Evolutionary conservation across 1,140 invertebrate genomes (phyloP).

Genomic region (Brachionus koreanus): DNA sequence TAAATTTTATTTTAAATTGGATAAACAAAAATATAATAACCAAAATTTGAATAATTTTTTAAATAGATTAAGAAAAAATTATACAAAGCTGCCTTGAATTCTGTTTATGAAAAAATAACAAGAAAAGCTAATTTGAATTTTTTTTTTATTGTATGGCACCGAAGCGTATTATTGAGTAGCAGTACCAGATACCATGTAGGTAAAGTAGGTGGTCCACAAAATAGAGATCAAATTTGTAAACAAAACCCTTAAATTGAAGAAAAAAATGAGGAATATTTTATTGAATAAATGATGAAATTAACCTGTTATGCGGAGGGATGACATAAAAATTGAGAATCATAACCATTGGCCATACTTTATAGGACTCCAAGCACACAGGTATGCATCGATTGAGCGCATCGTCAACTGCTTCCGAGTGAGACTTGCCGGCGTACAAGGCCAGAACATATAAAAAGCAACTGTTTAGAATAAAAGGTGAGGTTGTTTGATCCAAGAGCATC

Average conservation of each 20-base stretch:
- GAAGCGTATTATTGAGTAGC: neutral
- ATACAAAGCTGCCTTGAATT: too few species aligned
- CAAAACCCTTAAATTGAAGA: neutral
- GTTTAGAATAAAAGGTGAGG: neutral
- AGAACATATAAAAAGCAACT: neutral
- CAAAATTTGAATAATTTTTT: neutral
- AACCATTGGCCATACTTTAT: slow-evolving; percentile 17
- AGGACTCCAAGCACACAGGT: neutral
- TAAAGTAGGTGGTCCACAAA: slow-evolving; percentile 24
- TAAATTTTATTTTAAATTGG: neutral
- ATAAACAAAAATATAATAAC: neutral
- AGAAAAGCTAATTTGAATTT: too few species aligned
- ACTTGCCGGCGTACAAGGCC: neutral
- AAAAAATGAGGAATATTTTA: too few species aligned
- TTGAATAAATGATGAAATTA: neutral
- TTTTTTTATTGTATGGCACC: neutral
- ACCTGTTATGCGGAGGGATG: slow-evolving; percentile 1
- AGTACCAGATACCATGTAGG: neutral
- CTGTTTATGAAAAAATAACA: too few species aligned
- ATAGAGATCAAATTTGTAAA: neutral
- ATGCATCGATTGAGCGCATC: neutral
- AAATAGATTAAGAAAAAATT: too few species aligned
- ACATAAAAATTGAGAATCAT: slow-evolving; percentile 23
- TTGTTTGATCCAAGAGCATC: neutral
- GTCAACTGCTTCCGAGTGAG: neutral